phyloP scores from a whole-genome alignment of 2,888 invertebrate genomes.

The Drosophila robusta region DNA sequence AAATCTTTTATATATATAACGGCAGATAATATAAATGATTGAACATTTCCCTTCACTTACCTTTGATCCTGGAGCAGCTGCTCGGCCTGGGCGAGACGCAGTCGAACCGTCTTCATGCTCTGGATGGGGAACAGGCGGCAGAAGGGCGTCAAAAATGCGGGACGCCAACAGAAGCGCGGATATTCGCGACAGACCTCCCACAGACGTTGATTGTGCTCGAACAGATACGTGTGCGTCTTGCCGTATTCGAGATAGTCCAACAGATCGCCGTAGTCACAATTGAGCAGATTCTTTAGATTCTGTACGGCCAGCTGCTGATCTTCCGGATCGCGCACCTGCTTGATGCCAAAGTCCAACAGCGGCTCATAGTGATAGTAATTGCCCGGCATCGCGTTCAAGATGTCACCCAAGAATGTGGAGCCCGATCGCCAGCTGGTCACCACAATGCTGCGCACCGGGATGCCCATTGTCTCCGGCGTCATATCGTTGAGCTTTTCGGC shows the following conservation, averaged over 20 bases:
- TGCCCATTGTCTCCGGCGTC: conserved; percentile 88
- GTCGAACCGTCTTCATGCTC: conserved; percentile 93
- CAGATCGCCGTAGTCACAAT: conserved; percentile 91
- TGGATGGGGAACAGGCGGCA: conserved; percentile 95
- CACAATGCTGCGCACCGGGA: conserved; percentile 91
- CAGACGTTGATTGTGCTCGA: conserved; percentile 93
- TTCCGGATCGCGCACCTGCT: conserved; percentile 91
- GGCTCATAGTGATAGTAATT: conserved; percentile 97
- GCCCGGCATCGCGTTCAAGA: conserved; percentile 92
- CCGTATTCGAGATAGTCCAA: conserved; percentile 92
- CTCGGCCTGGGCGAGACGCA: conserved; percentile 90
- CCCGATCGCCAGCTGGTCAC: conserved; percentile 96
- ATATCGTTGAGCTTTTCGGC: conserved; percentile 89
- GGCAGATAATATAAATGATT: no score
- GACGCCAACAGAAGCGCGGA: conserved; percentile 89
- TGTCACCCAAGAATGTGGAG: conserved; percentile 94
- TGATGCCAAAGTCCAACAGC: conserved; percentile 92
- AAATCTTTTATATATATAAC: no score
- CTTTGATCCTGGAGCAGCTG: conserved; percentile 89
- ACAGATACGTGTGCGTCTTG: conserved; percentile 91
- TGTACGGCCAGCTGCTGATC: conserved; percentile 89
- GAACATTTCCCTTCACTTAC: conserved; percentile 85
- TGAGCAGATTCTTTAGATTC: conserved; percentile 90
- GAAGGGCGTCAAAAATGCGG: conserved; percentile 90
- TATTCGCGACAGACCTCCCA: conserved; percentile 92